These are phyloP conservation scores for Cryptotermes secundus DNA, from an alignment of 1,140 invertebrate genomes.

Conservation along the genomic window DNA sequence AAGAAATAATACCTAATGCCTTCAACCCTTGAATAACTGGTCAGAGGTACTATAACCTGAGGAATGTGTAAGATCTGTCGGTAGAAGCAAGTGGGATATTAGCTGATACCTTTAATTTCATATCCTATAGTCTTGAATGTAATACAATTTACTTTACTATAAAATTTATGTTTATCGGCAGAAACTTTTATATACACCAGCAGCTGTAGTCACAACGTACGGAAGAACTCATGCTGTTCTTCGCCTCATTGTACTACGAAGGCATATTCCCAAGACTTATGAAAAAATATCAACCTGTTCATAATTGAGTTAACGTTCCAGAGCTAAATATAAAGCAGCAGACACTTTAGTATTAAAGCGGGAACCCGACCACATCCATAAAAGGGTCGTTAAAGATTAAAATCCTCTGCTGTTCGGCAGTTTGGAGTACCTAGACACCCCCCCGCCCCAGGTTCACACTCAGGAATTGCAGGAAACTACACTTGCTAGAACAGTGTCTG, in stretches of 20 bases:
- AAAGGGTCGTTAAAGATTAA: not conserved
- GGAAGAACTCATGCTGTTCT: not conserved
- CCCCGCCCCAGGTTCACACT: too few relatives aligned
- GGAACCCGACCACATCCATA: not conserved
- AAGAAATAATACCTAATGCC: not conserved
- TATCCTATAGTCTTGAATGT: not conserved
- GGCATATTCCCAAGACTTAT: not conserved
- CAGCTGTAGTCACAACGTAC: not conserved
- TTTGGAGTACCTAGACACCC: too few relatives aligned
- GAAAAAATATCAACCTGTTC: not conserved
- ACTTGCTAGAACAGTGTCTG: too few relatives aligned
- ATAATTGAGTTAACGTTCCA: not conserved
- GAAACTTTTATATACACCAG: not conserved
- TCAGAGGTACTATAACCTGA: not conserved
- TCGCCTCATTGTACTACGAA: not conserved
- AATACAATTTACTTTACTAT: constrained; percentile 5
- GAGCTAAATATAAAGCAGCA: not conserved
- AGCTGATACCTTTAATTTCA: not conserved
- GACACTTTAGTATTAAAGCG: not conserved
- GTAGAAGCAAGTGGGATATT: not conserved
- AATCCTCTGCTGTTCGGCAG: not conserved
- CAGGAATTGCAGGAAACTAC: too few relatives aligned
- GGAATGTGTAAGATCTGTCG: too few relatives aligned
- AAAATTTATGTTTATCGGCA: not conserved
- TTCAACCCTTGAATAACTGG: not conserved